Evolutionary conservation across 2,797 vertebrate species (phyloP), one percentile per base, ranked within the genome.

Genomic region (Acrossocheilus fasciatus): DNA sequence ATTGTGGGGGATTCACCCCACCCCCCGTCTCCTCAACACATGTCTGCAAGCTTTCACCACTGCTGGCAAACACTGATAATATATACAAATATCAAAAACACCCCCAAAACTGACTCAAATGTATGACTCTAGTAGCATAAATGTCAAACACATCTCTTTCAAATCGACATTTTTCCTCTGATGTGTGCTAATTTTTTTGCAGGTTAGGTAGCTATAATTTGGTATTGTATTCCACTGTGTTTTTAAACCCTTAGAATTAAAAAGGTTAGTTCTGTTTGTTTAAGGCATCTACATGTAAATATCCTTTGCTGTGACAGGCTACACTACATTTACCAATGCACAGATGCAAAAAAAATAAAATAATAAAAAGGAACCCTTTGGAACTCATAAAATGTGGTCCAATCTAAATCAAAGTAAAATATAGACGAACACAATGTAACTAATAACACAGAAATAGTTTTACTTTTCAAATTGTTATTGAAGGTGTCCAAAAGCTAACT

Each of bases 41-140:
- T 94, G 90, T 93, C 92, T 89, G 87, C 83, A 73, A 90, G 91
- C 93, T 75, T 93, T 90, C 89, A 12, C 88, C 91, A 91, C 94
- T 95, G 92, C 95, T 95, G 95, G 93, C 92, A 92, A 90, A 82
- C 88, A 78, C 93, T 93, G 94, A 96, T 96, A 96, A 96, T 93
- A 93, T 92, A 52, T 59, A 54, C 57, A 80, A 20, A 62, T 84
- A 52, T 78, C 91, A 92, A 92, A 92, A 91, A 93, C 93, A 91
- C 92, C 93, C 93, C 92, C 92, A 92, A 91, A 91, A 89, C 91
- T 81, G 91, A 91, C 92, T 95, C 92, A 94, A 93, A 94, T 95
- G 93, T 43, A 43, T 74, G 78, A 80, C 92, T 92, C 91, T 89
- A 91, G 86, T 88, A 90, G 85, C 90, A 89, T 88, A 87, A 89